These are phyloP conservation scores for Ricordea florida DNA, from an alignment of 92 coral and sea anemone species.

Conservation along the genomic window DNA sequence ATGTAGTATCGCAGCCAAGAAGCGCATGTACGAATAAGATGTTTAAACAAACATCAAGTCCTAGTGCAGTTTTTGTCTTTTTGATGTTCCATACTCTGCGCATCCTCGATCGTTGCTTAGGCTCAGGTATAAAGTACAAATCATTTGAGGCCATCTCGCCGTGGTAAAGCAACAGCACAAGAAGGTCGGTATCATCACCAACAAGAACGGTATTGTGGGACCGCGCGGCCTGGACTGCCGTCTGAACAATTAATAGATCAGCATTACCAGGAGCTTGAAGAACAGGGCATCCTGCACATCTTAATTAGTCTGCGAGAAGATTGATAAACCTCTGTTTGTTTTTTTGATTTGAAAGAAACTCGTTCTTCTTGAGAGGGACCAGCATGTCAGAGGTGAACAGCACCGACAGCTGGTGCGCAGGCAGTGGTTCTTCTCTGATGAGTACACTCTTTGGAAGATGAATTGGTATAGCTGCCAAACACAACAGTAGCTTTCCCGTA, in stretches of 20 bases:
- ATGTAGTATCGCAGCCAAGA: slow-evolving; percentile 39
- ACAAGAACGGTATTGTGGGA: slow-evolving; percentile 21
- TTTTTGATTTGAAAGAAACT: slow-evolving; percentile 24
- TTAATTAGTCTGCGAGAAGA: neutral
- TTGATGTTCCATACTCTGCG: slow-evolving; percentile 50
- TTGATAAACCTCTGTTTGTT: slow-evolving; percentile 54
- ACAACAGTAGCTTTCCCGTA: too few relatives aligned
- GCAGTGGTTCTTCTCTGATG: slow-evolving; percentile 2
- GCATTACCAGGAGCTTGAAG: slow-evolving; percentile 35
- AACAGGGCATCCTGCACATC: slow-evolving; percentile 1
- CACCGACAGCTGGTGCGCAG: slow-evolving; percentile 17
- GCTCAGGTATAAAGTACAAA: slow-evolving; percentile 40
- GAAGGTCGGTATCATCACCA: slow-evolving; percentile 59
- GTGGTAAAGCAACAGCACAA: slow-evolving; percentile 39
- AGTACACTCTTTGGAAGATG: slow-evolving; percentile 3
- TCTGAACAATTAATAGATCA: slow-evolving; percentile 45
- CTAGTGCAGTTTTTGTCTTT: slow-evolving; percentile 3
- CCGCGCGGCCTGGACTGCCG: slow-evolving; percentile 39
- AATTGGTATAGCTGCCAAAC: too few relatives aligned
- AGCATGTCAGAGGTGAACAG: slow-evolving; percentile 15
- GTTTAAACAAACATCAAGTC: neutral
- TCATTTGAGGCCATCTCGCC: neutral
- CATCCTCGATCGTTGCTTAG: slow-evolving; percentile 34
- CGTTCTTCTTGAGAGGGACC: slow-evolving; percentile 3
- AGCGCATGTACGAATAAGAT: slow-evolving; percentile 31